Evolutionary conservation across 2,888 invertebrate genomes (phyloP), one percentile per base, ranked within the genome.

Genomic region (Esperia sulphurella): DNA sequence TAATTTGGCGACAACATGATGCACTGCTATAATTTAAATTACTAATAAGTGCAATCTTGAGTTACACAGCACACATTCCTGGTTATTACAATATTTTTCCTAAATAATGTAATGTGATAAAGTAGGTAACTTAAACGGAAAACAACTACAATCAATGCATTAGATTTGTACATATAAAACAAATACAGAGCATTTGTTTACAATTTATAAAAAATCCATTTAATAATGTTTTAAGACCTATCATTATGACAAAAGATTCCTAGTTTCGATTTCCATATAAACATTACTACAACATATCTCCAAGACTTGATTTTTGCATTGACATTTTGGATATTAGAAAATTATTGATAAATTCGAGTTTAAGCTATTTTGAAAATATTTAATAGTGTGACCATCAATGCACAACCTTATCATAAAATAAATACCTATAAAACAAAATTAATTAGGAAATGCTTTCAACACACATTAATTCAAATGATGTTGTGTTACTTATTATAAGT

Each of bases 401-500:
- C 21, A 21, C 14, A 39, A 31, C 44, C 45, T 48, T 33, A 45
- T 45, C 57, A 53, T 54, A 61, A 56, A 51, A 51, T 59, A 59
- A 52, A 59, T 50, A 56, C 45, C 53, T 64, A 41, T 10, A 43
- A 43, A 43, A 43, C 48, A 50, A 50, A 47, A 48, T 46, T 28
- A 47, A 48, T 46, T 28, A 57, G 43, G 55, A 55, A 49, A 59
- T 63, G 50, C 45, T 59, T 61, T 57, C 46, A 53, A 53, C 41
- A 31, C 30, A 41, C 35, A 61, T 55, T 65, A 61, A 59, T 54
- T 51, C 58, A 57, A 68, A 65, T 60, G 63, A 62, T 64, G 55
- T 49, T 53, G 60, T 53, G 60, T 61, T 61, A 59, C 61, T 55
- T 52, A 61, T 59, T 61, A 67, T n/a, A 62, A 57, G 53, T 60